These are phyloP conservation scores for Scartelaos histophorus DNA, from an alignment of 2,113 vertebrate species.

Conservation along the genomic window DNA sequence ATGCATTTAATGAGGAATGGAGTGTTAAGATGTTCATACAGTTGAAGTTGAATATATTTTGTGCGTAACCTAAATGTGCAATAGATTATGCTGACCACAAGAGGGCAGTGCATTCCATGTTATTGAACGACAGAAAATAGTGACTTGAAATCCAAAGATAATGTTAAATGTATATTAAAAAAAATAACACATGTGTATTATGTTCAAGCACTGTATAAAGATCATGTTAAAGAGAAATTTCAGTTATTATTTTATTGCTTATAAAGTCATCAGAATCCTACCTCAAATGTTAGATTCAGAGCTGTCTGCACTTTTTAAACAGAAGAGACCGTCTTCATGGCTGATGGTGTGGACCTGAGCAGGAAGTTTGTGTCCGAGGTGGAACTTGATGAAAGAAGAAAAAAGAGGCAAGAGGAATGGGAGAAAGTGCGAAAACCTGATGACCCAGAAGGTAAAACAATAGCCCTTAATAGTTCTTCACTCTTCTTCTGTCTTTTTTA, in stretches of 20 bases:
- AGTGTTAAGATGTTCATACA: too few species aligned
- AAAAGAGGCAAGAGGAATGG: conserved; percentile 96
- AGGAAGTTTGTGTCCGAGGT: conserved; percentile 93
- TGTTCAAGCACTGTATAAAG: not conserved
- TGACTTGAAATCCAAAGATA: not conserved
- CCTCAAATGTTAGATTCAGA: not conserved
- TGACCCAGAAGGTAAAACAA: conserved; percentile 86
- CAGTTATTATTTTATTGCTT: not conserved
- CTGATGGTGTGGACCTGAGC: conserved; percentile 84
- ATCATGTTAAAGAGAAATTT: not conserved
- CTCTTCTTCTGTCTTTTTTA: not conserved
- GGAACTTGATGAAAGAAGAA: conserved; percentile 91
- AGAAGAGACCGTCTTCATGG: conserved; percentile 62
- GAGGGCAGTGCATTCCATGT: conserved; percentile 25
- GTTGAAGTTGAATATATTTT: not conserved
- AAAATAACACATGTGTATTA: not conserved
- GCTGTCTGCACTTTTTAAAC: not conserved
- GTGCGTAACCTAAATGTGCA: not conserved
- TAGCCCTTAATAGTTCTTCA: not conserved
- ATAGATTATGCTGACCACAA: conserved; percentile 13
- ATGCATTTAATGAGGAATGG: not conserved
- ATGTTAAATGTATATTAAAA: not conserved
- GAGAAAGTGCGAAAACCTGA: conserved; percentile 96
- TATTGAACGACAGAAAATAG: not conserved
- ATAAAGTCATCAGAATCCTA: not conserved